Evolutionary conservation across 2,113 vertebrate species (phyloP).

Genomic region (Chloropsis cyanopogon): DNA sequence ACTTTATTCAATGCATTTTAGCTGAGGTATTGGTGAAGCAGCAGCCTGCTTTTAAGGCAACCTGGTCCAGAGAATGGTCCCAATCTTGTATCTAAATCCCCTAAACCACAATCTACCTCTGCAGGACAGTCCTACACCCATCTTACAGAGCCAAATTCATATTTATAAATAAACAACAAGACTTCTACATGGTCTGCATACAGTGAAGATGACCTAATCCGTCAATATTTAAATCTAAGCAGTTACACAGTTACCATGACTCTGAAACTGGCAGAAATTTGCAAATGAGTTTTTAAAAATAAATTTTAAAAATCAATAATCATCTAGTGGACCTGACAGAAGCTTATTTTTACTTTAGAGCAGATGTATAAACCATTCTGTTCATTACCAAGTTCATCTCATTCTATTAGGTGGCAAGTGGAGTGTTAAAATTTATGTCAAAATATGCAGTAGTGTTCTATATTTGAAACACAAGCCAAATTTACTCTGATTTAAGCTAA

Average conservation of each 20-base stretch:
- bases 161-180: not conserved
- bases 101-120: not conserved
- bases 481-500: slow-evolving; percentile 8
- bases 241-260: not conserved
- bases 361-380: not conserved
- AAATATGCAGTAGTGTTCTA: not conserved
- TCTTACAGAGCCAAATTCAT: not conserved
- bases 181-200: not conserved
- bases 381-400: not conserved
- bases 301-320: not conserved
- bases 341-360: not conserved
- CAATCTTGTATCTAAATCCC: not conserved
- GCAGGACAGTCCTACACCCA: not conserved
- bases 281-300: not conserved
- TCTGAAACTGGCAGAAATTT: not conserved
- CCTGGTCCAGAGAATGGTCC: not conserved
- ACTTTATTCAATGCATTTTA: not conserved
- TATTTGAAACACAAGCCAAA: not conserved
- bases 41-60: not conserved
- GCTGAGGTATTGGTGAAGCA: not conserved
- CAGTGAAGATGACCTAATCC: not conserved
- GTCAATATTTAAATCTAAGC: not conserved
- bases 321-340: not conserved
- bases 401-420: not conserved
- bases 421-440: slow-evolving; percentile 11